Evolutionary conservation across 2,797 vertebrate species (phyloP).

Genomic region (Sciurus carolinensis): DNA sequence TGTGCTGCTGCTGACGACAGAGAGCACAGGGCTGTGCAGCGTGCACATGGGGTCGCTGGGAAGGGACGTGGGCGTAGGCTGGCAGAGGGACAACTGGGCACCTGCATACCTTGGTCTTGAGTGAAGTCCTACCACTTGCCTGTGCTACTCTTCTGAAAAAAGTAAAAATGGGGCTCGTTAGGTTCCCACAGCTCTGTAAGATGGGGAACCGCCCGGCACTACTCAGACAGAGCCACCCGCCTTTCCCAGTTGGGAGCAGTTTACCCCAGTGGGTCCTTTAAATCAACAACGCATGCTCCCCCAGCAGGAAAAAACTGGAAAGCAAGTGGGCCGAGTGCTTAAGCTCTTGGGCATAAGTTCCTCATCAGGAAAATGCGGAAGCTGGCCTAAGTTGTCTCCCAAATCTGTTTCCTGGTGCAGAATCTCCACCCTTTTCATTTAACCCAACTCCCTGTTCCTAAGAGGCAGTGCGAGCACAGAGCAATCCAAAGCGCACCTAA

Average conservation of each 20-base stretch:
- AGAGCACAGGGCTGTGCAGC: background rate
- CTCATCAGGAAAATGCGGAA: background rate
- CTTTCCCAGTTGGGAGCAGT: background rate
- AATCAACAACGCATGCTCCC: accelerated
- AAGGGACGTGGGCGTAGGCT: background rate
- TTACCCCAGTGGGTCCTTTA: accelerated
- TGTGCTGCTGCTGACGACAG: background rate
- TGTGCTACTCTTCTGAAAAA: background rate
- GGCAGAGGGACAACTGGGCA: background rate
- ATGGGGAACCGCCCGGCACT: background rate
- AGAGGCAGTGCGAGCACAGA: background rate
- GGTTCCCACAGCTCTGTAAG: background rate
- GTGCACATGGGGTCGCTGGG: background rate
- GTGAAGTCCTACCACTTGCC: background rate
- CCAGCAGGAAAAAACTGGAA: background rate
- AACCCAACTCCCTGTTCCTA: background rate
- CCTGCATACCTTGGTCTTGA: accelerated
- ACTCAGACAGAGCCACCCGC: background rate
- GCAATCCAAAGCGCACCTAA: background rate
- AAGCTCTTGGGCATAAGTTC: background rate
- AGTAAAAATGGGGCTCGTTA: background rate
- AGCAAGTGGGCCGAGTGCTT: accelerated
- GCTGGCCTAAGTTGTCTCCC: background rate
- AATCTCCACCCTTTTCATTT: constrained; percentile 45
- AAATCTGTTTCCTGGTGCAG: constrained; percentile 3